Evolutionary conservation across 1,140 invertebrate species (phyloP).

Genomic region (Neodiprion lecontei): DNA sequence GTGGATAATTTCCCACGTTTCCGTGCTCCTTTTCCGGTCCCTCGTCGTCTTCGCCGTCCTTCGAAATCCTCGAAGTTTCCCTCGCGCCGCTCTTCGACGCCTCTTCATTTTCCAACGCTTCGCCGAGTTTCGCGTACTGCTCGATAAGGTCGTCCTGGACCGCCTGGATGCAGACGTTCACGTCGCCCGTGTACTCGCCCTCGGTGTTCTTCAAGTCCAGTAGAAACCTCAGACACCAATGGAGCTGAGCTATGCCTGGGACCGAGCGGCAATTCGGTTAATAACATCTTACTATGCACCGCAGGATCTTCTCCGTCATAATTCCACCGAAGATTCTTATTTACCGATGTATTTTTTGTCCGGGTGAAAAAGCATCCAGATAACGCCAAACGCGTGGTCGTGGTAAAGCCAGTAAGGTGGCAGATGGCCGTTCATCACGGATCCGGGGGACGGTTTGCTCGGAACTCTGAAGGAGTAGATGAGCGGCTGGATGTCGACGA

Average conservation of each 20-base stretch:
- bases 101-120: constrained; percentile 11
- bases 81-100: background rate
- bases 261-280: background rate
- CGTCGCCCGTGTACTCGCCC: constrained; percentile 22
- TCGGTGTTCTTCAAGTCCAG: constrained; percentile 21
- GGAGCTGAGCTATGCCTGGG: constrained; percentile 26
- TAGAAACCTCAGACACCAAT: constrained; percentile 28
- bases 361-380: constrained; percentile 28
- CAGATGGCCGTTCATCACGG: constrained; percentile 14
- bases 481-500: constrained; percentile 23
- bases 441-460: background rate
- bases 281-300: background rate
- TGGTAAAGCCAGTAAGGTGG: constrained; percentile 25
- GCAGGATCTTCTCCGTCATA: background rate
- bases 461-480: constrained; percentile 24
- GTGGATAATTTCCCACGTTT: background rate
- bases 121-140: constrained; percentile 25
- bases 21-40: background rate
- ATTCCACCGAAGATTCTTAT: background rate
- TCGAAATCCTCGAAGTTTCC: background rate
- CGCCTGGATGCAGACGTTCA: constrained; percentile 28
- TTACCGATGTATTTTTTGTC: constrained; percentile 17
- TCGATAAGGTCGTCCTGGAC: constrained; percentile 27
- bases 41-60: background rate
- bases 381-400: constrained; percentile 29